phyloP scores from a whole-genome alignment of 2,113 vertebrate species.

The Cyanistes caeruleus region DNA sequence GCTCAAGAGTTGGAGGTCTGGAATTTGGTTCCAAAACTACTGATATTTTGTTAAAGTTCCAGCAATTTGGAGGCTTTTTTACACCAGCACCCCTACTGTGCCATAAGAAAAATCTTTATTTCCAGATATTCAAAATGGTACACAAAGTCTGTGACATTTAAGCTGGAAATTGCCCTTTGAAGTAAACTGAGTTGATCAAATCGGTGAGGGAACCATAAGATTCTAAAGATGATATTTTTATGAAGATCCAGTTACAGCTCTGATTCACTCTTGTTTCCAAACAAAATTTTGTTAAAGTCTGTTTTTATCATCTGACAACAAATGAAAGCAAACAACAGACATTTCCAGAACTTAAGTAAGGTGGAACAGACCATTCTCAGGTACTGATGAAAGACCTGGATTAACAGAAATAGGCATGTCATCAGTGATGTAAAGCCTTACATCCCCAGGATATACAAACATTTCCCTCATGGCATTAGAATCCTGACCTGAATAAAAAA shows the following conservation, averaged over 20 bases:
- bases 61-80: background rate
- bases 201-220: background rate
- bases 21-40: background rate
- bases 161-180: background rate
- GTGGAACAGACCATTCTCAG: background rate
- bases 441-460: background rate
- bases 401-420: background rate
- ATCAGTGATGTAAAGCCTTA: background rate
- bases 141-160: background rate
- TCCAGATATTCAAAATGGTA: background rate
- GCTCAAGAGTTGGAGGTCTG: background rate
- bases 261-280: background rate
- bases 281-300: background rate
- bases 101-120: background rate
- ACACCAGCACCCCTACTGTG: background rate
- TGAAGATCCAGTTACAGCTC: background rate
- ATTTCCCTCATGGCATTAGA: background rate
- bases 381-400: background rate
- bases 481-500: background rate
- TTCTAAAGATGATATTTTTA: background rate
- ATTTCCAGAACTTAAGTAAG: background rate
- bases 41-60: background rate
- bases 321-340: background rate
- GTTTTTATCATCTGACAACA: background rate
- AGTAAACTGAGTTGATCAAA: background rate